A percentile compares a stretch with the other conserved stretches of the same genome.
Conservation (phyloP, 2,113 vertebrate species). For the Lathamus discolor region DNA sequence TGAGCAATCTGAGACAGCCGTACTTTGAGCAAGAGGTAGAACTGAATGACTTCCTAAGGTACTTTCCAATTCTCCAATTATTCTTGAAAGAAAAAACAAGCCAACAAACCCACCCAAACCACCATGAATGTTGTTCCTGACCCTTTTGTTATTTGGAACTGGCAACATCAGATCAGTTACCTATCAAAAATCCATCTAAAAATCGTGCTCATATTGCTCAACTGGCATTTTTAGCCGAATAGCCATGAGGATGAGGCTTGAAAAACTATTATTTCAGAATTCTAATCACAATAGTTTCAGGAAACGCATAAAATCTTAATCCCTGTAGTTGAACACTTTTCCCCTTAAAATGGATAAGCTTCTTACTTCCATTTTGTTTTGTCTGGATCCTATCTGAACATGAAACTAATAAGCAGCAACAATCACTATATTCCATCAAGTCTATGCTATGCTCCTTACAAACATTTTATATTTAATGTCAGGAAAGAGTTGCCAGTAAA, state of each 20-base stretch:
- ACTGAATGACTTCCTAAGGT: background rate
- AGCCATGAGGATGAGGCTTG: background rate
- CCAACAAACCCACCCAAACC: background rate
- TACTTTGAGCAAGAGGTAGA: background rate
- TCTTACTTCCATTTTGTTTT: background rate
- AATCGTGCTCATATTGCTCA: background rate
- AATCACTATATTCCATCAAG: background rate
- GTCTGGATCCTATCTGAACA: background rate
- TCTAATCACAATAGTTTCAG: background rate
- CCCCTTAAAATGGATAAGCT: background rate
- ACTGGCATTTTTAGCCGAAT: background rate
- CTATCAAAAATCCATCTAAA: background rate
- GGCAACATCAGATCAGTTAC: background rate
- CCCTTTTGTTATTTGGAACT: background rate
- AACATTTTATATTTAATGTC: background rate
- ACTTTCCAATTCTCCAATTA: background rate
- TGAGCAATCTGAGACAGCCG: background rate
- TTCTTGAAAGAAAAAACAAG: background rate
- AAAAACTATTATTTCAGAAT: background rate
- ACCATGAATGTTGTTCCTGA: background rate
- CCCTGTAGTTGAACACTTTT: background rate
- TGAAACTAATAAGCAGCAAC: background rate
- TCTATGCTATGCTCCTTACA: background rate
- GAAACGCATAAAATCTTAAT: background rate
- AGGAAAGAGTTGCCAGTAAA: background rate